A percentile compares a stretch with the other conserved stretches of the same genome.
Conservation (phyloP, 2,113 vertebrate species). For the Muntiacus muntjak region DNA sequence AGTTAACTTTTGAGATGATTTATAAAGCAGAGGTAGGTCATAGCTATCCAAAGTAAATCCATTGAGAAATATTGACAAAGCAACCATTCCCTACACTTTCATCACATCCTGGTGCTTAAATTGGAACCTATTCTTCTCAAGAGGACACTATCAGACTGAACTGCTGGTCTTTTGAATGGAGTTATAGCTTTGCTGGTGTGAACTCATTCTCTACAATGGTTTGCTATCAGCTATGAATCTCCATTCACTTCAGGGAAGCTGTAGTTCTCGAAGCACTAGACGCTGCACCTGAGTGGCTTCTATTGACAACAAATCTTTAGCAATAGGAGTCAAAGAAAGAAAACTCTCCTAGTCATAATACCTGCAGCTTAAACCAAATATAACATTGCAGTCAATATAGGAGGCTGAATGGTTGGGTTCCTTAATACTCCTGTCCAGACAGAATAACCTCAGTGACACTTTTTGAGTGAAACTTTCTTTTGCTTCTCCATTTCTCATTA, state of each 20-base stretch:
- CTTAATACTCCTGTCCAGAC: background rate
- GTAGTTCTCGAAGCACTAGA: background rate
- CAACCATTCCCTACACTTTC: background rate
- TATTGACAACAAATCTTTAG: slow-evolving; percentile 42
- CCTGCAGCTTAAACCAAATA: background rate
- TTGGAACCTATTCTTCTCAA: background rate
- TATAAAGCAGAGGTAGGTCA: slow-evolving; percentile 35
- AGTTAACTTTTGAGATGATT: slow-evolving; percentile 56
- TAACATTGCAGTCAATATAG: background rate
- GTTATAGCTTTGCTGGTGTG: slow-evolving; percentile 36
- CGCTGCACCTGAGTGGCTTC: background rate
- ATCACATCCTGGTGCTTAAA: slow-evolving; percentile 15
- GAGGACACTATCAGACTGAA: slow-evolving; percentile 41
- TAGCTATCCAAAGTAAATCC: slow-evolving; percentile 22
- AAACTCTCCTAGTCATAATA: background rate
- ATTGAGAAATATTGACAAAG: slow-evolving; percentile 57
- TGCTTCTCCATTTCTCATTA: background rate
- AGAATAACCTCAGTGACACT: background rate
- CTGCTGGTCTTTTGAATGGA: slow-evolving; percentile 28
- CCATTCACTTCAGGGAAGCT: slow-evolving; percentile 26
- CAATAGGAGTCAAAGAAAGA: background rate
- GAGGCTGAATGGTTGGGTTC: background rate
- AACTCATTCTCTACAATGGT: slow-evolving; percentile 53
- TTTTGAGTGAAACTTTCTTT: background rate
- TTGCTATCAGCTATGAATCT: slow-evolving; percentile 55